Conservation (phyloP, 1,140 invertebrate species). For the Orchestia grillus region DNA sequence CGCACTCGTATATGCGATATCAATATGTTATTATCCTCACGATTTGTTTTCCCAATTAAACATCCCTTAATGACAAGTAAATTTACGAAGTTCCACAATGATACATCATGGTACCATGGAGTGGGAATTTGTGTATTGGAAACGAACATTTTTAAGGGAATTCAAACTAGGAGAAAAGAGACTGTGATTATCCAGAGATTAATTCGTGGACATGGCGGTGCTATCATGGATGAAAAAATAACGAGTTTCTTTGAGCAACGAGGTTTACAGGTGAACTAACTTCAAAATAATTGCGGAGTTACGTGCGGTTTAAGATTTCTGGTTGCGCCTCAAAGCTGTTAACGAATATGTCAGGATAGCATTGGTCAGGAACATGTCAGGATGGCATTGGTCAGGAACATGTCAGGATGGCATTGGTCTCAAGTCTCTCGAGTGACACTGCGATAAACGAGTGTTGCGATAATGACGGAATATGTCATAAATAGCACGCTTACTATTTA, state of each 20-base stretch:
- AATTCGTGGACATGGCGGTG: not conserved
- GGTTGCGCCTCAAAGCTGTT: not conserved
- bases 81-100: not conserved
- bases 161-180: not conserved
- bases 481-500: not conserved
- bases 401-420: not conserved
- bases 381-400: no score
- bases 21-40: not conserved
- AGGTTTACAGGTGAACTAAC: not conserved
- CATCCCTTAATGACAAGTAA: not conserved
- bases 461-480: not conserved
- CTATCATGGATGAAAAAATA: not conserved
- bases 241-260: not conserved
- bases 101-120: not conserved
- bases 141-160: not conserved
- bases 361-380: no score
- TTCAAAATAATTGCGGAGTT: not conserved
- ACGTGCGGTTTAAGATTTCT: not conserved
- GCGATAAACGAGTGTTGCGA: not conserved
- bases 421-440: not conserved
- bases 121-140: not conserved
- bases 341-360: not conserved
- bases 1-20: not conserved
- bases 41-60: not conserved
- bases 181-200: not conserved